phyloP scores from a whole-genome alignment of 2,797 vertebrate genomes.

The Hypotaenidia philippensis region DNA sequence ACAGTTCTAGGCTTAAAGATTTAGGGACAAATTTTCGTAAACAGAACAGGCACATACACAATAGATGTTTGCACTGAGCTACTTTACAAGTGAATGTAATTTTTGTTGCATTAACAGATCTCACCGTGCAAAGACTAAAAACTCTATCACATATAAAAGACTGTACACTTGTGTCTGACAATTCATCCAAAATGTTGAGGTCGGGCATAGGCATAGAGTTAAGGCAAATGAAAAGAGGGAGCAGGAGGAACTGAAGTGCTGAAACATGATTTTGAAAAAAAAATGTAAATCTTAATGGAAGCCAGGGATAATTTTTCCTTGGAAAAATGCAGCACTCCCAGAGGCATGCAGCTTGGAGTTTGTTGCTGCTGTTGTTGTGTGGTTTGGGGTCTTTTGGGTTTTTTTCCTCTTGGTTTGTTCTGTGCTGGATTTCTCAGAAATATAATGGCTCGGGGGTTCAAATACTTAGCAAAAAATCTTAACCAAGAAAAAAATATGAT shows the following conservation, averaged over 20 bases:
- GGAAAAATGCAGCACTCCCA: background rate
- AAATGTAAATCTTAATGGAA: background rate
- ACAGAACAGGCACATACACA: constrained; percentile 47
- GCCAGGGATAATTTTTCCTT: background rate
- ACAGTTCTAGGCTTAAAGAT: constrained; percentile 74
- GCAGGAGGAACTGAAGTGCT: background rate
- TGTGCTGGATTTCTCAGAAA: background rate
- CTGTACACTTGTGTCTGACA: background rate
- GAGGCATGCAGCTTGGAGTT: background rate
- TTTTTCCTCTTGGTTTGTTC: background rate
- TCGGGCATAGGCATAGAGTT: background rate
- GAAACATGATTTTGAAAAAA: background rate
- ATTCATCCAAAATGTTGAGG: background rate
- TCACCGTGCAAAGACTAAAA: background rate
- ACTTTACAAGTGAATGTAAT: constrained; percentile 12
- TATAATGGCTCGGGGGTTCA: rapidly evolving
- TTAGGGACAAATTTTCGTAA: constrained; percentile 71
- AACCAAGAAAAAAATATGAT: background rate
- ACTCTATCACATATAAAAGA: background rate
- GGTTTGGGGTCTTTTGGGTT: background rate
- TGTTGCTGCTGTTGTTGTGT: background rate
- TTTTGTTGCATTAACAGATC: constrained; percentile 41
- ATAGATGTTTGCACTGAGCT: constrained; percentile 34
- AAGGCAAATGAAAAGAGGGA: background rate
- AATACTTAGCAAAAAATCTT: background rate